These are phyloP conservation scores for Labia minor DNA, from an alignment of 2,888 invertebrate species.

Conservation along the genomic window DNA sequence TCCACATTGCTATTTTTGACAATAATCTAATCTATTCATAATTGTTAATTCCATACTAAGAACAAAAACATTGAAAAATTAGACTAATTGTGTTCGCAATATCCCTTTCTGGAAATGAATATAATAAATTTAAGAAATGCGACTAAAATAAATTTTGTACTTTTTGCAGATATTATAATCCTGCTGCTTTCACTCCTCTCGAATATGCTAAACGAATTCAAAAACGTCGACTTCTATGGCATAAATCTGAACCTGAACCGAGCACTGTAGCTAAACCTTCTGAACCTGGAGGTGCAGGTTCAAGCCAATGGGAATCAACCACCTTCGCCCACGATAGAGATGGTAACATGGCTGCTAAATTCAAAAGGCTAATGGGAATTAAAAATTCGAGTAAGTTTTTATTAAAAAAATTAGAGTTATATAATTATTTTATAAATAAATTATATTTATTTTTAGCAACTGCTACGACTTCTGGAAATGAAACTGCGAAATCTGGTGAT, in stretches of 20 bases:
- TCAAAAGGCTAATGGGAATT: slow-evolving; percentile 94
- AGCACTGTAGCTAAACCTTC: neutral
- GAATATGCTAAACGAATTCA: slow-evolving; percentile 83
- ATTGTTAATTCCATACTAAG: no score
- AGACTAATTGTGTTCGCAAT: no score
- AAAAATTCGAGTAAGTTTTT: slow-evolving; percentile 45
- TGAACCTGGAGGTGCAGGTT: neutral
- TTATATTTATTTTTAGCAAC: neutral
- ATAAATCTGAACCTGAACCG: slow-evolving; percentile 37
- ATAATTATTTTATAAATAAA: slow-evolving; percentile 16
- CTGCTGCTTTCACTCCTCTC: slow-evolving; percentile 60
- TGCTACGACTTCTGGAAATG: neutral
- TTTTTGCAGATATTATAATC: slow-evolving; percentile 59
- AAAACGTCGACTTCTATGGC: slow-evolving; percentile 86
- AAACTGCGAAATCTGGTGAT: slow-evolving; percentile 25
- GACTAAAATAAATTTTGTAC: no score
- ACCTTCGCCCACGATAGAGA: slow-evolving; percentile 84
- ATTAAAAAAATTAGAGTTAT: no score
- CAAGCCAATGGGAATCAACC: slow-evolving; percentile 64
- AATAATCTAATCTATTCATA: no score
- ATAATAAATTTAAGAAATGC: no score
- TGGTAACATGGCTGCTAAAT: slow-evolving; percentile 86
- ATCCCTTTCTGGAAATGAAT: no score
- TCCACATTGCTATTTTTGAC: no score
- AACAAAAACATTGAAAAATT: no score